These are phyloP conservation scores for Gymnogyps californianus DNA, from an alignment of 2,113 vertebrate species.

Conservation along the genomic window DNA sequence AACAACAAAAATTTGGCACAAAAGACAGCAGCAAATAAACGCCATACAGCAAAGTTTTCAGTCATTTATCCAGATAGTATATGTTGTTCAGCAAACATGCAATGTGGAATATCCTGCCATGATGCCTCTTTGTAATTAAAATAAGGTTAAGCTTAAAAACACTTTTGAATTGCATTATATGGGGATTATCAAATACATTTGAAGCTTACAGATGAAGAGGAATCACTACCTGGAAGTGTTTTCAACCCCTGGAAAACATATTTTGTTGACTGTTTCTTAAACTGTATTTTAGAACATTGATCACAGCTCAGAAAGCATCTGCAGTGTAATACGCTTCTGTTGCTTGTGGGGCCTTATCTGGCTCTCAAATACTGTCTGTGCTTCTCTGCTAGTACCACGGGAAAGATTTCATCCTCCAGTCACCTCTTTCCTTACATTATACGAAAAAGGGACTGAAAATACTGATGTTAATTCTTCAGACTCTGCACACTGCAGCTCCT, in stretches of 20 bases:
- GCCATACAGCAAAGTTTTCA: neutral
- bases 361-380: neutral
- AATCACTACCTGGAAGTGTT: neutral
- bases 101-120: neutral
- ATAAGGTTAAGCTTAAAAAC: neutral
- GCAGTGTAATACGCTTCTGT: neutral
- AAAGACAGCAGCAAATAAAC: neutral
- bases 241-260: neutral
- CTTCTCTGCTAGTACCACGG: neutral
- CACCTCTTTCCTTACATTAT: neutral
- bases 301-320: neutral
- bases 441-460: neutral
- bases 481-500: neutral
- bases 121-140: neutral
- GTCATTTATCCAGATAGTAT: neutral
- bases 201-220: neutral
- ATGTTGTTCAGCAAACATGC: neutral
- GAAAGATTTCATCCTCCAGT: neutral
- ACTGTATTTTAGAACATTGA: neutral
- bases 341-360: neutral
- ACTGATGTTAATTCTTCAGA: conserved; percentile 11
- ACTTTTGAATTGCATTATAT: neutral
- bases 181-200: neutral
- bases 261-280: neutral
- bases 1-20: neutral